Percentiles rank a stretch among this genome's conserved stretches.
Evolutionary conservation across 2,113 vertebrate genomes (phyloP).

Genomic region (Baryphthengus martii): DNA sequence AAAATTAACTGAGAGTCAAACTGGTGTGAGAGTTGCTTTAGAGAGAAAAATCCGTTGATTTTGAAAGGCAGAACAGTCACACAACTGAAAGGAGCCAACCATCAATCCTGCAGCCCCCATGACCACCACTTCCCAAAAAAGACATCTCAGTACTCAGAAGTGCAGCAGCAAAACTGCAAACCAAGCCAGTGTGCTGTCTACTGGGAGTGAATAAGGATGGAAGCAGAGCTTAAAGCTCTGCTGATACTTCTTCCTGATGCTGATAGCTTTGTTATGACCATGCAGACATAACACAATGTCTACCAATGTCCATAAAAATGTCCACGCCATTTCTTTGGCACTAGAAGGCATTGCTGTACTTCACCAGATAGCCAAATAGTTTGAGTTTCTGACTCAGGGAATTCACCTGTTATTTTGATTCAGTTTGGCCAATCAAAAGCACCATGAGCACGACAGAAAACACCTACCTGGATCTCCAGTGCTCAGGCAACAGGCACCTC

Average conservation of each 20-base stretch:
- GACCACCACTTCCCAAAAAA: neutral
- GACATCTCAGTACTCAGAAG: neutral
- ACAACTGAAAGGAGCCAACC: neutral
- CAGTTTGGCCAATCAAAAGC: neutral
- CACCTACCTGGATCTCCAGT: neutral
- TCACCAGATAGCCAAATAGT: neutral
- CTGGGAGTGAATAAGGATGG: neutral
- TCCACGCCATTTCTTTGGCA: neutral
- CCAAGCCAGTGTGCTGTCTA: neutral
- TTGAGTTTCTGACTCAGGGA: neutral
- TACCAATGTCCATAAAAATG: too few relatives aligned
- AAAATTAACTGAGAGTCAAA: neutral
- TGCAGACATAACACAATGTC: too few relatives aligned
- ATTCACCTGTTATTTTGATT: neutral
- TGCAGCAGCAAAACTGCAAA: neutral
- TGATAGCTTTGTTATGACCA: neutral
- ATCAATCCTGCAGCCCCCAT: neutral
- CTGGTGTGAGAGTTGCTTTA: neutral
- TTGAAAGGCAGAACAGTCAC: neutral
- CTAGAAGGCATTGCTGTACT: neutral
- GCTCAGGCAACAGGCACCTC: neutral
- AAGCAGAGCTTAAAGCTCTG: neutral
- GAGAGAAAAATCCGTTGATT: neutral
- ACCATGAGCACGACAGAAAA: neutral
- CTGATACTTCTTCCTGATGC: neutral